Percentiles rank a stretch among this genome's conserved stretches.
Evolutionary conservation across 1,140 invertebrate species (phyloP).

Genomic region (Aphidius ervi): DNA sequence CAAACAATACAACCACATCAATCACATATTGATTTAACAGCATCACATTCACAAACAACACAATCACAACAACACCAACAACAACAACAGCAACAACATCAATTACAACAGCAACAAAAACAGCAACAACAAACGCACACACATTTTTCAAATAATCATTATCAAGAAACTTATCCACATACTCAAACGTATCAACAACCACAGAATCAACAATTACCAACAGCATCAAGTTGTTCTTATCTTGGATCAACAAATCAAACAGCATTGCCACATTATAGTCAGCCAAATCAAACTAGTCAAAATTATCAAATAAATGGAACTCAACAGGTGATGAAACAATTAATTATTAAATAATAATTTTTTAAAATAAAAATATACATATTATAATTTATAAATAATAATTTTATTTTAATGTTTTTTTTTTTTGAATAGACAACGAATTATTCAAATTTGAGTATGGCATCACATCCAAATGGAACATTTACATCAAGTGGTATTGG

Average conservation of each 20-base stretch:
- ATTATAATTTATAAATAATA: conserved; percentile 5
- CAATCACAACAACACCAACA: conserved; percentile 34
- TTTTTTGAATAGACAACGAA: conserved; percentile 38
- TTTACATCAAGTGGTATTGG: conserved; percentile 38
- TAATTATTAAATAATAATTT: neutral
- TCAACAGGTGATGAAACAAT: conserved; percentile 35
- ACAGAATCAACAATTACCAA: conserved; percentile 37
- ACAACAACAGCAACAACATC: conserved; percentile 29
- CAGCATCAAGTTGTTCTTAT: conserved; percentile 40
- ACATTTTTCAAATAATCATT: conserved; percentile 47
- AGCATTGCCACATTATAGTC: conserved; percentile 45
- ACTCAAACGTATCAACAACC: conserved; percentile 52
- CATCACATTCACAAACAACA: conserved; percentile 37
- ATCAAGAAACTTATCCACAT: conserved; percentile 51
- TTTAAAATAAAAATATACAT: conserved; percentile 41
- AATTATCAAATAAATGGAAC: conserved; percentile 47
- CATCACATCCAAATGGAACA: conserved; percentile 45
- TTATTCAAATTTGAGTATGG: conserved; percentile 46
- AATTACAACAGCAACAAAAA: neutral
- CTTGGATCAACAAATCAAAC: conserved; percentile 44
- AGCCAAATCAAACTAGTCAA: conserved; percentile 39
- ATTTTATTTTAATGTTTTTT: conserved; percentile 4
- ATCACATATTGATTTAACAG: conserved; percentile 33
- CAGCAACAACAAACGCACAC: conserved; percentile 45
- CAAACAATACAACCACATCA: conserved; percentile 32